Conservation (phyloP, 2,888 invertebrate genomes). For the Sinopyrophorus schimmeli region DNA sequence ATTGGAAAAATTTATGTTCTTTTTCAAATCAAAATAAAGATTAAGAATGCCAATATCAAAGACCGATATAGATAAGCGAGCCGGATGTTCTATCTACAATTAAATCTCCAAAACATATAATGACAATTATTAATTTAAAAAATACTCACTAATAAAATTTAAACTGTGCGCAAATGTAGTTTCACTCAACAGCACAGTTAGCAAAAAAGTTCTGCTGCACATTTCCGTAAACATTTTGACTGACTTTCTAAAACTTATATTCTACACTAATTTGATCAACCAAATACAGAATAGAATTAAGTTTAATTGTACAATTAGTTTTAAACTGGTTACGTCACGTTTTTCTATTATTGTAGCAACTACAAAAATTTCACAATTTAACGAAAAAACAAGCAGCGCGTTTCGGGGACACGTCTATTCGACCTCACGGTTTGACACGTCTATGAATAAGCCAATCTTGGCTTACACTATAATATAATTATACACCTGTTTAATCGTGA, state of each 20-base stretch:
- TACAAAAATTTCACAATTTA: constrained; percentile 14
- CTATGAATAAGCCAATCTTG: constrained; percentile 18
- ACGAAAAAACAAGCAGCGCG: constrained; percentile 4
- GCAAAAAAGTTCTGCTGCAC: constrained; percentile 5
- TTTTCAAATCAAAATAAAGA: too few species aligned
- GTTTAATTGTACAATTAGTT: constrained; percentile 14
- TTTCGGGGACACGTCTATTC: constrained; percentile 12
- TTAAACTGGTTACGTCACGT: constrained; percentile 18
- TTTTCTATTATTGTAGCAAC: constrained; percentile 10
- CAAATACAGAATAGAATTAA: constrained; percentile 12
- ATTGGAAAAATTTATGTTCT: too few species aligned
- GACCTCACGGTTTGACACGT: constrained; percentile 16
- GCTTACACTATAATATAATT: constrained; percentile 11
- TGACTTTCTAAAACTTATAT: too few species aligned
- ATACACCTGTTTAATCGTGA: constrained; percentile 19
- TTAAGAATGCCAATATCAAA: too few species aligned
- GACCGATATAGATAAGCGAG: too few species aligned
- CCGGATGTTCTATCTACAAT: too few species aligned
- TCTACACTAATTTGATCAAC: constrained; percentile 9
- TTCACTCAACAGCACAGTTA: not conserved
- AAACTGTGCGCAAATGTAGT: not conserved
- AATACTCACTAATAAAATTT: constrained; percentile 10
- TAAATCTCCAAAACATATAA: too few species aligned
- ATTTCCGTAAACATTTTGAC: constrained; percentile 6
- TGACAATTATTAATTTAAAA: too few species aligned